Percentiles rank a stretch among this genome's conserved stretches.
Conservation (phyloP, 2,113 vertebrate species). For the Pardalotus punctatus region DNA sequence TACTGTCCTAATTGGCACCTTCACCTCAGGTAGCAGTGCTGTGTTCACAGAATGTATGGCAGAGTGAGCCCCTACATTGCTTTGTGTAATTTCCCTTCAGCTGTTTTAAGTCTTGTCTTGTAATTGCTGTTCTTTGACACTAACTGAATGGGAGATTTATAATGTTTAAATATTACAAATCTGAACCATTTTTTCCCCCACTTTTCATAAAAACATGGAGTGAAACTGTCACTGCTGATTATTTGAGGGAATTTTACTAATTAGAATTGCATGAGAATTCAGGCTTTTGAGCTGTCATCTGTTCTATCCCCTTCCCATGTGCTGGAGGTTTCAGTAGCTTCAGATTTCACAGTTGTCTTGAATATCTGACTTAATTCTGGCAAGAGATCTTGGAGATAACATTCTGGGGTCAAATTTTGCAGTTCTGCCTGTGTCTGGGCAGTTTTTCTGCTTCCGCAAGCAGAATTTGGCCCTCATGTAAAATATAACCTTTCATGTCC, state of each 20-base stretch:
- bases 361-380: background rate
- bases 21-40: background rate
- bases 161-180: background rate
- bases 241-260: slow-evolving; percentile 31
- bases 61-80: background rate
- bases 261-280: slow-evolving; percentile 44
- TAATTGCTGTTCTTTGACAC: background rate
- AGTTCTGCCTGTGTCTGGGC: background rate
- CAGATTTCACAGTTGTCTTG: background rate
- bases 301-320: background rate
- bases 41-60: background rate
- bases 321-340: background rate
- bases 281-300: slow-evolving; percentile 19
- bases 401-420: background rate
- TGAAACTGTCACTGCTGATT: background rate
- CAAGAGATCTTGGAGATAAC: background rate
- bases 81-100: background rate
- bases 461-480: background rate
- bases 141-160: background rate
- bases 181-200: background rate
- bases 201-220: background rate
- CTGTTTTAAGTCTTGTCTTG: background rate
- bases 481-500: background rate
- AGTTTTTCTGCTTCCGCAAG: background rate
- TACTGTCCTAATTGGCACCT: background rate